A percentile compares a stretch with the other conserved stretches of the same genome.
These are phyloP conservation scores for Etia nguti DNA, from an alignment of 2,113 vertebrate genomes.

Conservation along the genomic window DNA sequence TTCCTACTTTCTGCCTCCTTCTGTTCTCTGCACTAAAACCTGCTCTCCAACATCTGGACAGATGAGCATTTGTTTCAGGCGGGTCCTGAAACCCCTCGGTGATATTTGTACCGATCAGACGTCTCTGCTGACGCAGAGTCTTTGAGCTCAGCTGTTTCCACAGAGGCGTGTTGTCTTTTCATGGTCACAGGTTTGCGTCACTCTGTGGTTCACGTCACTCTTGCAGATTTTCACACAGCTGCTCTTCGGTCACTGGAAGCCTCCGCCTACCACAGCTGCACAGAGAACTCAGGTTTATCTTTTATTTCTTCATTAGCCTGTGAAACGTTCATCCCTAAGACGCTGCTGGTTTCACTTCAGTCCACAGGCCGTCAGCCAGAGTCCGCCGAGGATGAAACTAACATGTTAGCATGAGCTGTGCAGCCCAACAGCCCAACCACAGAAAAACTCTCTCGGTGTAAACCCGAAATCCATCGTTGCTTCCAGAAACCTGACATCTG, in stretches of 20 bases:
- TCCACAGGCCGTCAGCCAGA: background rate
- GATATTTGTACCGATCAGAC: background rate
- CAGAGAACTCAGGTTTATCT: background rate
- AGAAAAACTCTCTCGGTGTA: background rate
- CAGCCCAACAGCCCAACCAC: background rate
- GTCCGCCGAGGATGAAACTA: too few relatives aligned
- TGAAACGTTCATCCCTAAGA: background rate
- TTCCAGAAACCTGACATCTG: background rate
- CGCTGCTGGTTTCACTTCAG: background rate
- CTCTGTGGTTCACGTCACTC: background rate
- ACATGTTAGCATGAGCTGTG: background rate
- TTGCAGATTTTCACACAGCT: background rate
- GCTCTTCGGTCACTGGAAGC: background rate
- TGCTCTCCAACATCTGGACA: background rate
- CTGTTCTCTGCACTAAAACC: background rate
- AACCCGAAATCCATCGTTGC: fast-evolving
- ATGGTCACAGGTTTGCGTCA: background rate
- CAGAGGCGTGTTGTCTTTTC: background rate
- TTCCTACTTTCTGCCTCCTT: background rate
- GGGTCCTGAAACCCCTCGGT: background rate
- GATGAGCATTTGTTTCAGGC: background rate
- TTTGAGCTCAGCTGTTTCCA: background rate
- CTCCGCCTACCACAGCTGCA: background rate
- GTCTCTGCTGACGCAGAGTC: background rate
- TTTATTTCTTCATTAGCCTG: background rate